These are phyloP conservation scores for Periphyllus acericola DNA, from an alignment of 2,888 invertebrate genomes.

Conservation along the genomic window DNA sequence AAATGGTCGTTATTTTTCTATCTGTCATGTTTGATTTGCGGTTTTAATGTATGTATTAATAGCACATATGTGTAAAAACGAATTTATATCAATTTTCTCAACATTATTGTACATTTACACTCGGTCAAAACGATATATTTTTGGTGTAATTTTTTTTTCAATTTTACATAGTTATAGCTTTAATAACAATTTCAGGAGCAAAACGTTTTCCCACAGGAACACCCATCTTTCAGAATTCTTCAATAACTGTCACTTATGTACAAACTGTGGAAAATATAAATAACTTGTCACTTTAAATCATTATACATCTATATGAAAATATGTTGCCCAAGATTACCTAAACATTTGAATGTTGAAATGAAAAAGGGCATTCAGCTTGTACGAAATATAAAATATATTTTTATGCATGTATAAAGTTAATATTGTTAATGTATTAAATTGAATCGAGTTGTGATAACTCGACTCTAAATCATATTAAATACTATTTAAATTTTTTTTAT, in stretches of 20 bases:
- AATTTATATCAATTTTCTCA: neutral
- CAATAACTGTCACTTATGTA: conserved; percentile 21
- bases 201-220: neutral
- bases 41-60: too few relatives aligned
- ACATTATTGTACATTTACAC: neutral
- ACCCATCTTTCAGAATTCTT: neutral
- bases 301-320: neutral
- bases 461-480: too few relatives aligned
- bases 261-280: neutral
- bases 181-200: neutral
- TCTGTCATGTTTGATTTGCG: too few relatives aligned
- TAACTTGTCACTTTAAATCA: neutral
- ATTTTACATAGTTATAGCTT: neutral
- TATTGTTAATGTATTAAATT: too few relatives aligned
- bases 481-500: too few relatives aligned
- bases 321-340: neutral
- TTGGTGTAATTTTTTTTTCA: neutral
- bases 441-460: too few relatives aligned
- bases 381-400: too few relatives aligned
- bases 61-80: too few relatives aligned
- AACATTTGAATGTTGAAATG: too few relatives aligned
- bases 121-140: neutral
- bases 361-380: too few relatives aligned
- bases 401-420: too few relatives aligned
- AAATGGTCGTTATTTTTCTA: too few relatives aligned